Evolutionary conservation across 2,797 vertebrate genomes (phyloP), one percentile per base, ranked within the genome.

Genomic region (Tokudaia muenninki): DNA sequence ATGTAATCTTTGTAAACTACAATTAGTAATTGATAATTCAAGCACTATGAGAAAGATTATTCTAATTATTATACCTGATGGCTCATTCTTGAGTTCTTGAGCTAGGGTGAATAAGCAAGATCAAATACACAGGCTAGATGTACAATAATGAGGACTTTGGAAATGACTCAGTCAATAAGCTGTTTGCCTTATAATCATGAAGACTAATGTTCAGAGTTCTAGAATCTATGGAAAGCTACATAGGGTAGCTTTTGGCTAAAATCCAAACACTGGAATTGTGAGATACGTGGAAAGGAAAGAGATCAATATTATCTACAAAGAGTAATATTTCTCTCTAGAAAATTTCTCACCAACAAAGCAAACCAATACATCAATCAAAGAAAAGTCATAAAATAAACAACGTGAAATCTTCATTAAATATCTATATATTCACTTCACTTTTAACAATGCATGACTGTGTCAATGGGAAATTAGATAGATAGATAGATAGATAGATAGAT

Each of bases 301-400:
- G 7, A 87, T 90, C 63, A 90, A 50, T 29, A 87, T 59, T 78
- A 95, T 50, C 22, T 84, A 13, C 57, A 80, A 3, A 47, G 6
- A 87, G 12, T 65, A 95, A 55, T 1, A 65, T 82, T 91, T 94
- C 84, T 1, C 7, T 92, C 21, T 31, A 57, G 37, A 81, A 94
- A 93, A 72, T 22, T 24, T 16, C 29, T 6, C 29, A 24, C 8
- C 4, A 91, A 44, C 82, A 52, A 91, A 94, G 70, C 47, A 80
- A 89, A 47, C 0, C 1, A 90, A 37, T 24, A 4, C 29, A 63
- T 1, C 3, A 29, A 50, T 2, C 4, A 61, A 2, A 88, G 50
- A 19, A 93, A 93, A 16, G 5, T 67, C 16, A 70, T 79, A 75
- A 94, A 77, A 91, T 1, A 84, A 13, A 29, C n/a, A 87, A 67